phyloP scores from a whole-genome alignment of 1,140 invertebrate species.

The Pseudomyrmex dendroicus region DNA sequence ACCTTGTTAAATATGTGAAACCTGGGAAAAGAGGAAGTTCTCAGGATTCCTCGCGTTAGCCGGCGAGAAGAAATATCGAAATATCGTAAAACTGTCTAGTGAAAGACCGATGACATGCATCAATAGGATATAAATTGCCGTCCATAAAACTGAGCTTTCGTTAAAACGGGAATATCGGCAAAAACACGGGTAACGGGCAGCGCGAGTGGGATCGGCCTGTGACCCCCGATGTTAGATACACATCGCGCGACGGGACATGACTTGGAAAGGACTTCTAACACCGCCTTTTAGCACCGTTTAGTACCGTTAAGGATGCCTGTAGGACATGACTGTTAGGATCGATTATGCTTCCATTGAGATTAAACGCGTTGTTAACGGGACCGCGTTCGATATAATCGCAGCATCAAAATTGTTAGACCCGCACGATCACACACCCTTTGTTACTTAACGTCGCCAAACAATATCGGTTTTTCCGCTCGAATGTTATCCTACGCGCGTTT shows the following conservation, averaged over 20 bases:
- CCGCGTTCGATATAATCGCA: not conserved
- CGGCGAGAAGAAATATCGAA: not conserved
- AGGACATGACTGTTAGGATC: constrained; percentile 35
- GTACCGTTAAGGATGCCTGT: constrained; percentile 53
- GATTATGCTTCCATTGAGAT: constrained; percentile 44
- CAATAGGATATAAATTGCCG: constrained; percentile 35
- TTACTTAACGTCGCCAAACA: not conserved
- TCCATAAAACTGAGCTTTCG: constrained; percentile 44
- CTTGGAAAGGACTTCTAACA: constrained; percentile 10
- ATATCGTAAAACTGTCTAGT: constrained; percentile 14
- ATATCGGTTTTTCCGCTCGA: constrained; percentile 1
- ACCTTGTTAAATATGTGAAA: not conserved
- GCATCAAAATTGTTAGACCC: not conserved
- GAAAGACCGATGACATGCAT: constrained; percentile 31
- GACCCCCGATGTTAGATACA: constrained; percentile 13
- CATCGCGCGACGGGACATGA: constrained; percentile 6
- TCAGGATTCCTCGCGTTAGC: not conserved
- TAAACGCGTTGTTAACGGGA: constrained; percentile 43
- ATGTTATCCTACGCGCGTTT: not conserved
- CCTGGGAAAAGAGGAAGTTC: not conserved
- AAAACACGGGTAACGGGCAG: constrained; percentile 33
- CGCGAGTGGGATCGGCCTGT: constrained; percentile 15
- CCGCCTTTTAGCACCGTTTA: constrained; percentile 19
- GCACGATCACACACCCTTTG: constrained; percentile 16
- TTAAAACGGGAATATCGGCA: constrained; percentile 43